A percentile compares a stretch with the other conserved stretches of the same genome.
These are phyloP conservation scores for Tetramorium alpestre DNA, from an alignment of 1,140 invertebrate genomes.

Conservation along the genomic window DNA sequence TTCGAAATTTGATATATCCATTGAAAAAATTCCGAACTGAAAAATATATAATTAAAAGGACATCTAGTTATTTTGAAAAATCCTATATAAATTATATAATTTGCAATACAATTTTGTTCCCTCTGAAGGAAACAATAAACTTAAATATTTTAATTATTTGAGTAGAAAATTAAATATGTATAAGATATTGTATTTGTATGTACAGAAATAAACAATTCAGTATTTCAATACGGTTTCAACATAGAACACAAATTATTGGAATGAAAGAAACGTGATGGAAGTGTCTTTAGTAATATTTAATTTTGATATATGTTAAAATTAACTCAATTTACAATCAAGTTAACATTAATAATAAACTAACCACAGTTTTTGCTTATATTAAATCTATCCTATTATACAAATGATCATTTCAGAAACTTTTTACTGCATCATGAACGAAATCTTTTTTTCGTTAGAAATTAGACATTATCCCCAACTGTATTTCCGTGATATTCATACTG, in stretches of 20 bases:
- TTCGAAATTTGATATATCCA: not conserved
- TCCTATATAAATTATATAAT: not conserved
- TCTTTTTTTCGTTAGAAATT: conserved; percentile 63
- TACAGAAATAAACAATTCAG: not conserved
- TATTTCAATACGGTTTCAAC: conserved; percentile 4
- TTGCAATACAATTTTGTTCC: not conserved
- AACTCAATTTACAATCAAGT: conserved; percentile 76
- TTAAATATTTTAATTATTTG: conserved; percentile 21
- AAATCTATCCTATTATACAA: conserved; percentile 75
- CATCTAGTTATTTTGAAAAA: conserved; percentile 9
- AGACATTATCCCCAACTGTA: conserved; percentile 69
- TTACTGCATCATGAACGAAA: conserved; percentile 71
- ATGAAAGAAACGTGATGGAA: conserved; percentile 71
- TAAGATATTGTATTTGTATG: not conserved
- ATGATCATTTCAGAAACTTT: conserved; percentile 72
- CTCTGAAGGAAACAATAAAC: not conserved
- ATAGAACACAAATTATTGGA: conserved; percentile 61
- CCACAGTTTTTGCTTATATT: conserved; percentile 71
- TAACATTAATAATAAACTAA: conserved; percentile 74
- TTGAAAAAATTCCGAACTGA: not conserved
- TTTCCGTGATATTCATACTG: conserved; percentile 70
- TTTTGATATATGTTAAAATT: conserved; percentile 74
- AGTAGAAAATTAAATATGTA: conserved; percentile 23
- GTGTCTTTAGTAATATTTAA: conserved; percentile 70
- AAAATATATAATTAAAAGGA: not conserved